A percentile compares a stretch with the other conserved stretches of the same genome.
phyloP scores from a whole-genome alignment of 2,797 vertebrate species.

The Muscicapa striata region DNA sequence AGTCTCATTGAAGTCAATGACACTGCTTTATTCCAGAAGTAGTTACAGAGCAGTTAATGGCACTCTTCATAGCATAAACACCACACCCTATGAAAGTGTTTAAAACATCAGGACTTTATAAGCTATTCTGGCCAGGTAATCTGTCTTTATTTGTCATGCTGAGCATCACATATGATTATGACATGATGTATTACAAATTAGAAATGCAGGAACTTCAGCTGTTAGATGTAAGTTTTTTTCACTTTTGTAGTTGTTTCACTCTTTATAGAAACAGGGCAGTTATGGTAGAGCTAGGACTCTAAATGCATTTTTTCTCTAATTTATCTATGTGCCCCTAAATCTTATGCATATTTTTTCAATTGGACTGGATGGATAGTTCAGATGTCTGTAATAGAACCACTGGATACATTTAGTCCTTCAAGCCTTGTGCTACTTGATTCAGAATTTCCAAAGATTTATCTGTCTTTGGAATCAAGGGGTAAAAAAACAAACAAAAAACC shows the following conservation, averaged over 20 bases:
- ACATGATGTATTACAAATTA: conserved; percentile 26
- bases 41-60: conserved; percentile 42
- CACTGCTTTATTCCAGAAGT: conserved; percentile 33
- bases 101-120: conserved; percentile 57
- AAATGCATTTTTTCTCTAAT: neutral
- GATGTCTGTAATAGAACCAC: neutral
- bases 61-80: conserved; percentile 4
- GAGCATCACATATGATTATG: conserved; percentile 25
- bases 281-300: neutral
- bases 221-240: neutral
- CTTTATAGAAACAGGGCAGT: neutral
- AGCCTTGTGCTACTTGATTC: neutral
- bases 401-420: neutral
- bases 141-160: conserved; percentile 45
- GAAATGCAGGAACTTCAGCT: conserved; percentile 18
- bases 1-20: conserved; percentile 49
- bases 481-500: neutral
- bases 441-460: neutral
- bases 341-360: neutral
- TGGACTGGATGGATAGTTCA: neutral
- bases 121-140: conserved; percentile 34
- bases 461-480: neutral
- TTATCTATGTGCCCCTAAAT: neutral
- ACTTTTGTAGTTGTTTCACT: neutral
- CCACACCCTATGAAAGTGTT: conserved; percentile 53